Conservation (phyloP, 1,140 invertebrate genomes). For the Radopholus similis region DNA sequence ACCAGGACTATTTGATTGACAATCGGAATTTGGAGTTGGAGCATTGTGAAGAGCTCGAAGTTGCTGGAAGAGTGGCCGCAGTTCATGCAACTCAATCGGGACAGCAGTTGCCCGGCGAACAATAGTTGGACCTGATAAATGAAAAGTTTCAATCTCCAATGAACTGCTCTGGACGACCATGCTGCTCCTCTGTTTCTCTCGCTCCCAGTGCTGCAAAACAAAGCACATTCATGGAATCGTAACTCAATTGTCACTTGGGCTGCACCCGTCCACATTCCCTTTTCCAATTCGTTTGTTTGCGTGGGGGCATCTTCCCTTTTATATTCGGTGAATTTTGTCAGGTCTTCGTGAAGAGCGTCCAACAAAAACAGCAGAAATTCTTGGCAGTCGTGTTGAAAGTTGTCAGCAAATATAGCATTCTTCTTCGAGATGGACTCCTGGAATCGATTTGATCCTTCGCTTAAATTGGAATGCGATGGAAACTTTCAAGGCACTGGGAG, state of each 20-base stretch:
- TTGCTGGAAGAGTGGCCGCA: constrained; percentile 76
- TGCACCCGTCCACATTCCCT: background rate
- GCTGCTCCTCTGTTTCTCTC: constrained; percentile 72
- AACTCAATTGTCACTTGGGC: background rate
- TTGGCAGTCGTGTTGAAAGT: constrained; percentile 83
- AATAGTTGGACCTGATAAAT: constrained; percentile 57
- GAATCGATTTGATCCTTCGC: background rate
- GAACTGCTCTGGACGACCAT: constrained; percentile 69
- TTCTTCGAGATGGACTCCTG: constrained; percentile 71
- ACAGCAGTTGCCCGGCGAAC: constrained; percentile 82
- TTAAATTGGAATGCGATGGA: background rate
- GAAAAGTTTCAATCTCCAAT: background rate
- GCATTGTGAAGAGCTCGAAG: constrained; percentile 81
- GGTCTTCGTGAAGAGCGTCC: constrained; percentile 75
- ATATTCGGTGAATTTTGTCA: background rate
- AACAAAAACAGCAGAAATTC: constrained; percentile 81
- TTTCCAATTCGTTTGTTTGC: background rate
- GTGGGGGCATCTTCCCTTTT: background rate
- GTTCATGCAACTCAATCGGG: constrained; percentile 73
- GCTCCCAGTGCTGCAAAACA: constrained; percentile 68
- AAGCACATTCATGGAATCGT: background rate
- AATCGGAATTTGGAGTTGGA: constrained; percentile 77
- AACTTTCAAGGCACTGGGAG: background rate
- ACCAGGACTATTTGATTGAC: constrained; percentile 48
- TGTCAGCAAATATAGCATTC: constrained; percentile 76